Evolutionary conservation across 2,797 vertebrate genomes (phyloP), one percentile per base, ranked within the genome.

Genomic region (Cirrhinus molitorella): DNA sequence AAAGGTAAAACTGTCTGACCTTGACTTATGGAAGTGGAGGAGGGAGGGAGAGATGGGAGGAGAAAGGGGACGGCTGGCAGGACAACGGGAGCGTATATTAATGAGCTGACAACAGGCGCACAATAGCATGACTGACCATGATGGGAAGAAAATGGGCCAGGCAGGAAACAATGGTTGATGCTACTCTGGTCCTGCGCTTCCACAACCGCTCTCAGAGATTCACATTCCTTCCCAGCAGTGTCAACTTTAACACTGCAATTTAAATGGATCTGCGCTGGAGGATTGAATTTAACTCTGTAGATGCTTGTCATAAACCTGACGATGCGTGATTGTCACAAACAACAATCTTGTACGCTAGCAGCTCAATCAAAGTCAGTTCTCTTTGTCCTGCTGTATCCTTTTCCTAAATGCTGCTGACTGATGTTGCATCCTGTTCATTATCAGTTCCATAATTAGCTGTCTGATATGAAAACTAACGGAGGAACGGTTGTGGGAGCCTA

Each of bases 1-100:
- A 84, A 74, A 81, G 81, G 77, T 81, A 88, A 89, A 85, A 81
- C 78, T 77, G 68, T 49, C 84, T 83, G 75, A 83, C 81, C 87
- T 85, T 89, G 85, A 77, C 83, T 75, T 72, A 79, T 72, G 67
- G 81, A 55, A 83, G 66, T 74, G 63, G 83, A 81, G 71, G 68
- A 67, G 17, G 73, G 67, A 21, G 80, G 31, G 49, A 61, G 34
- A 74, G 45, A 84, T 13, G 47, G 61, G 79, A 45, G 66, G 57
- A 78, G 81, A 81, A 68, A 51, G 63, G 83, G 68, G 6, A 65
- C 80, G 67, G 82, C 85, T 83, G 51, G 70, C 70, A 85, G 23
- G 59, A 55, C 43, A 86, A 66, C 28, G 75, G 21, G 21, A 85
- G 63, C 12, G 59, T 84, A 77, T 88, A 86, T 88, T 88, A 88